Evolutionary conservation across 2,113 vertebrate genomes (phyloP), one percentile per base, ranked within the genome.

Genomic region (Pygoscelis adeliae): DNA sequence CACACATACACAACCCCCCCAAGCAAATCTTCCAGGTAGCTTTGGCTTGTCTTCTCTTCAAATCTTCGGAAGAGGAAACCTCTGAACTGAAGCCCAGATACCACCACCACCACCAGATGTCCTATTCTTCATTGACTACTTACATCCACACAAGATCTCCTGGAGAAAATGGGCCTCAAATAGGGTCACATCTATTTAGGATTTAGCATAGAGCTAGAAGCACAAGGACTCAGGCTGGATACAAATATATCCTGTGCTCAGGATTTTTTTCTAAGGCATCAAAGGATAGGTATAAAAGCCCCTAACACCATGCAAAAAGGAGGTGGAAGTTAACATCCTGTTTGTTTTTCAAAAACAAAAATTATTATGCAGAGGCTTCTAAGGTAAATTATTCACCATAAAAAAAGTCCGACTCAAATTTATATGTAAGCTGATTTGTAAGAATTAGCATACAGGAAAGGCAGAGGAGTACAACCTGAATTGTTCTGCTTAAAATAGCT

Each of bases 1-100:
- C 5, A 29, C 9, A 67, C 22, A 50, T 50, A 7, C 49, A 44
- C 29, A 13, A 1, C 1, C 3, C 2, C 10, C 4, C 11, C 23
- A 25, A 80, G 38, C 34, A 55, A 72, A n/a, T 27, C 38, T 88
- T 38, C n/a, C 88, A 91, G 70, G 92, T 79, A 87, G 44, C 58
- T 94, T 52, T 76, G 61, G 18, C 26, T 65, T 73, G 26, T 55
- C 58, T 91, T 66, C 62, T 72, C 61, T 82, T 79, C 70, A 76
- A 50, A n/a, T 34, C 15, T 65, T 56, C 40, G 15, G 32, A 93
- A 70, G 16, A 66, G 30, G 14, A 82, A 71, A 61, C 32, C 38
- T 55, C 53, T 26, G 56, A 93, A 66, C 21, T 62, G 22, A 53
- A 82, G 73, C 47, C n/a, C 50, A 62, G 30, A 71, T 46, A 74